Evolutionary conservation across 2,113 vertebrate genomes (phyloP).

Genomic region (Indicator indicator): DNA sequence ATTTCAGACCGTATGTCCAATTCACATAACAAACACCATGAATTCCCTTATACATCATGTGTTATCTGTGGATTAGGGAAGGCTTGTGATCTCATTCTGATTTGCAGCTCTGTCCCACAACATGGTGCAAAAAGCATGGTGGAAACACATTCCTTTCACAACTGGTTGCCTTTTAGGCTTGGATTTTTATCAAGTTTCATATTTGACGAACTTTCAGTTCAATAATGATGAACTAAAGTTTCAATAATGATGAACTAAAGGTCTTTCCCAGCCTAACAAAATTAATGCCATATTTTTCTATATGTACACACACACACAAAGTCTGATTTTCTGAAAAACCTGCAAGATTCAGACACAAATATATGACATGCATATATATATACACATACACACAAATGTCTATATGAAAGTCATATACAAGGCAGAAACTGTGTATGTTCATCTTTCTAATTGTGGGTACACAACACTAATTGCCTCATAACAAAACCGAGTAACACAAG

Average conservation of each 20-base stretch:
- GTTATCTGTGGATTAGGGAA: background rate
- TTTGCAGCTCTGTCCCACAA: background rate
- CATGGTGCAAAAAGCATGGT: background rate
- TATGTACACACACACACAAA: background rate
- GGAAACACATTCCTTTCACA: background rate
- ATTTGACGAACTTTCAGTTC: background rate
- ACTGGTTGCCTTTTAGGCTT: background rate
- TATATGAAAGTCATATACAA: background rate
- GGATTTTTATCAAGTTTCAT: background rate
- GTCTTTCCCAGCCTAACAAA: background rate
- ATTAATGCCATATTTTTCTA: background rate
- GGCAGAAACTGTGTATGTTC: background rate
- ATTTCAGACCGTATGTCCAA: rapidly evolving
- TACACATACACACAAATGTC: background rate
- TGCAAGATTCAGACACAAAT: background rate
- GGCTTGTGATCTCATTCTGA: background rate
- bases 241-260: background rate
- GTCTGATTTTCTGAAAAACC: background rate
- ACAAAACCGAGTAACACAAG: background rate
- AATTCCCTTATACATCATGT: background rate
- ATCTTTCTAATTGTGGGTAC: background rate
- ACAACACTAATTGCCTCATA: background rate
- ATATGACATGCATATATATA: no score
- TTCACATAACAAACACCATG: rapidly evolving
- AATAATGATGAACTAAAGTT: background rate